Conservation (phyloP, 2,888 invertebrate species). For the Folsomia manolachei region DNA sequence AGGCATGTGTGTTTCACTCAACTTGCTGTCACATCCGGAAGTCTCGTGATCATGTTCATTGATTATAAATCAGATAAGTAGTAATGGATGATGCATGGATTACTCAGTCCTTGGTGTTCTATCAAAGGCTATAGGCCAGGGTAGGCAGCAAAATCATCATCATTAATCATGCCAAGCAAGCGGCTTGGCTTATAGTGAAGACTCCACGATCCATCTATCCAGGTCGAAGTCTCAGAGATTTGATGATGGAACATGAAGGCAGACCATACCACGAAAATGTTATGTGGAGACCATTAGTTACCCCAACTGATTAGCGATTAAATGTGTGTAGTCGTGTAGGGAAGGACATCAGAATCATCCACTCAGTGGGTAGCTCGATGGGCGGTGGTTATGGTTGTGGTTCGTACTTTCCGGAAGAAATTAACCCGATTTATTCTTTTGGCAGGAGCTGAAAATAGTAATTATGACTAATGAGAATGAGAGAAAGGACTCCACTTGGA, state of each 20-base stretch:
- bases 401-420: no score
- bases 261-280: no score
- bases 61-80: neutral
- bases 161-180: neutral
- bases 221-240: no score
- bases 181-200: neutral
- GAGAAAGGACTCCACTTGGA: neutral
- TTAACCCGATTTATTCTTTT: neutral
- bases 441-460: neutral
- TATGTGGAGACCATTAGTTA: neutral
- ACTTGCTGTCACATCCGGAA: no score
- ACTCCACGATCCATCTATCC: no score
- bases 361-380: no score
- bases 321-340: neutral
- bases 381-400: no score
- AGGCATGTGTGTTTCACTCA: no score
- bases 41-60: neutral
- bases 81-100: neutral
- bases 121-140: neutral
- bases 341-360: neutral
- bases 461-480: slow-evolving; percentile 7
- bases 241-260: no score
- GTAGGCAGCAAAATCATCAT: neutral
- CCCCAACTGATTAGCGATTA: neutral
- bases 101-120: neutral